These are phyloP conservation scores for Meloidogyne exigua DNA, from an alignment of 1,140 invertebrate genomes.

Conservation along the genomic window DNA sequence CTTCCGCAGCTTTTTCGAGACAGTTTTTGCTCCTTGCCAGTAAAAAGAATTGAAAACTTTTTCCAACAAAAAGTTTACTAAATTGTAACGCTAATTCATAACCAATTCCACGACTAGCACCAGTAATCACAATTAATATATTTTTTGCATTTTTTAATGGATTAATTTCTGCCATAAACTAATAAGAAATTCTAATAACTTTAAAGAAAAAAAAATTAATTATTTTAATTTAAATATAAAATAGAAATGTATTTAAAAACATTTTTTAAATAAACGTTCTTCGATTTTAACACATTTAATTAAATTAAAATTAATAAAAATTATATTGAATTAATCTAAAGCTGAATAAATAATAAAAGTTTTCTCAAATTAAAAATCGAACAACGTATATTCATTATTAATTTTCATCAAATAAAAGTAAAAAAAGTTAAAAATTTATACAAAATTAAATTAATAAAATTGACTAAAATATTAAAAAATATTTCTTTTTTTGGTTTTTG, in stretches of 20 bases:
- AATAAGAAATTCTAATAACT: no score
- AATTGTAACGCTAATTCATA: conserved; percentile 45
- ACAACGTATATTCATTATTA: no score
- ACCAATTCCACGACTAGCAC: conserved; percentile 26
- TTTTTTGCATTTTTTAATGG: conserved; percentile 18
- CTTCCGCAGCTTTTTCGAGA: conserved; percentile 27
- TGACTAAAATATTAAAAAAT: neutral
- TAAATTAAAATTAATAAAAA: no score
- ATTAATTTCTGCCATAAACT: neutral
- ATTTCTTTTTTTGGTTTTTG: neutral
- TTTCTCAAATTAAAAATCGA: neutral
- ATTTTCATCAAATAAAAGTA: no score
- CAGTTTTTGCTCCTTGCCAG: conserved; percentile 32
- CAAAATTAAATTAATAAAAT: neutral
- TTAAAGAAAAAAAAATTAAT: neutral
- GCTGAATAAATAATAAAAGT: neutral
- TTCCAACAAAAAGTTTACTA: conserved; percentile 27
- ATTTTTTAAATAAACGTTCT: conserved; percentile 1
- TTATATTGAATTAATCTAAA: neutral
- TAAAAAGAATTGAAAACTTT: conserved; percentile 30
- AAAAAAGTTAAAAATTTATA: neutral
- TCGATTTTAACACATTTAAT: neutral
- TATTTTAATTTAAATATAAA: neutral
- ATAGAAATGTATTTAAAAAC: no score
- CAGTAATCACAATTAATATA: conserved; percentile 29